A percentile compares a stretch with the other conserved stretches of the same genome.
These are phyloP conservation scores for Tetragonula clypearis DNA, from an alignment of 1,140 invertebrate genomes.

Conservation along the genomic window DNA sequence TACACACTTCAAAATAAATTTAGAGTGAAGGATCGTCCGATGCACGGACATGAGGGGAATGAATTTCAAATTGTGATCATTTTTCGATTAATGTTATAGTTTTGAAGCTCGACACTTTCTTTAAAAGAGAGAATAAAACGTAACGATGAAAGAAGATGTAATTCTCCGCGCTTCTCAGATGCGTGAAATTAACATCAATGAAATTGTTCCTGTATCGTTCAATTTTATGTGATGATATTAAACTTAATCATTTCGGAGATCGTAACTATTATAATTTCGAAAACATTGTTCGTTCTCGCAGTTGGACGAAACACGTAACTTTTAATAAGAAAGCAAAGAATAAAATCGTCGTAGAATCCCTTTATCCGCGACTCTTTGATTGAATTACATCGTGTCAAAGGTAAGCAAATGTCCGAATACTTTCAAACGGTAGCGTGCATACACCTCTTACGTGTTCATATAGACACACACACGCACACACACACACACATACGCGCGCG, in stretches of 20 bases:
- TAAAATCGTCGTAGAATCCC: not conserved
- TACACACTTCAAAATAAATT: not conserved
- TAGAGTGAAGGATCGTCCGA: not conserved
- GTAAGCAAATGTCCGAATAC: not conserved
- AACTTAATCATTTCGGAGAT: no score
- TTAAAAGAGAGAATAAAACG: no score
- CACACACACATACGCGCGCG: not conserved
- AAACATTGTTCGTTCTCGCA: no score
- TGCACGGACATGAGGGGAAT: not conserved
- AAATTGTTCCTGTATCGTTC: no score
- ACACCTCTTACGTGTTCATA: not conserved
- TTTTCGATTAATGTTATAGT: not conserved
- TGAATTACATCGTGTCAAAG: conserved; percentile 1
- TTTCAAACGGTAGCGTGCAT: not conserved
- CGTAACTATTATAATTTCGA: no score
- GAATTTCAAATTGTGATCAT: not conserved
- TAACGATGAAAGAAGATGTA: no score
- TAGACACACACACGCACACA: not conserved
- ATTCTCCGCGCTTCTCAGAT: no score
- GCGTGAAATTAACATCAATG: no score
- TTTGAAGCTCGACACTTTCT: no score
- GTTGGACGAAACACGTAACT: no score
- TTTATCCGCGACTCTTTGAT: not conserved
- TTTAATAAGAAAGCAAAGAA: not conserved
- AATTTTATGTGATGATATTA: no score